Evolutionary conservation across 2,113 vertebrate genomes (phyloP).

Genomic region (Baryphthengus martii): DNA sequence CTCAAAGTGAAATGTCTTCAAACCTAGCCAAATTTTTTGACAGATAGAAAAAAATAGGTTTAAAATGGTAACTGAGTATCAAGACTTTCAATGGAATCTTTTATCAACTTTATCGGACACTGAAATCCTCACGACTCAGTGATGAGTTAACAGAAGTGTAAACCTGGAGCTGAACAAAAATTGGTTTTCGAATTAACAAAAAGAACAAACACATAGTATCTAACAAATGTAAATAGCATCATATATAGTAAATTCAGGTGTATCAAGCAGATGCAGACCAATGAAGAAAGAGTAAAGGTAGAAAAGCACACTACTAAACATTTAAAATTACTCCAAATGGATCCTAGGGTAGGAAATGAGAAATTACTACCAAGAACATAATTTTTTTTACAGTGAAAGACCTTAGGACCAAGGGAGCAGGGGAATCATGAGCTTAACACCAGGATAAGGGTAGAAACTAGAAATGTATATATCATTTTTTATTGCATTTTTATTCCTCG

Average conservation of each 20-base stretch:
- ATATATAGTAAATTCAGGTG: background rate
- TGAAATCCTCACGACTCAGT: background rate
- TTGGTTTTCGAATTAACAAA: background rate
- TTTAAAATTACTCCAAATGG: background rate
- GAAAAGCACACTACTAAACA: background rate
- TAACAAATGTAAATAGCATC: background rate
- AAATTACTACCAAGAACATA: background rate
- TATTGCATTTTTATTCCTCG: background rate
- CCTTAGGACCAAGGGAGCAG: background rate
- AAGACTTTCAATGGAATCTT: background rate
- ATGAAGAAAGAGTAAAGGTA: background rate
- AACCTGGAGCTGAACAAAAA: background rate
- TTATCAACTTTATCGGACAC: background rate
- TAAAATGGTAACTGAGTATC: background rate
- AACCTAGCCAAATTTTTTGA: background rate
- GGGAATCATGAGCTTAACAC: background rate
- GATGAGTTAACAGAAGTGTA: background rate
- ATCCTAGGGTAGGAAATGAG: background rate
- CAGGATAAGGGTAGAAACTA: background rate
- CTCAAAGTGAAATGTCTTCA: background rate
- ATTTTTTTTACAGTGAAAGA: background rate
- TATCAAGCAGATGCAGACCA: background rate
- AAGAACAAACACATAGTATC: background rate
- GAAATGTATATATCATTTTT: background rate
- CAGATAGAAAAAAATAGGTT: background rate